phyloP scores from a whole-genome alignment of 2,888 invertebrate genomes.

The Boloria selene region DNA sequence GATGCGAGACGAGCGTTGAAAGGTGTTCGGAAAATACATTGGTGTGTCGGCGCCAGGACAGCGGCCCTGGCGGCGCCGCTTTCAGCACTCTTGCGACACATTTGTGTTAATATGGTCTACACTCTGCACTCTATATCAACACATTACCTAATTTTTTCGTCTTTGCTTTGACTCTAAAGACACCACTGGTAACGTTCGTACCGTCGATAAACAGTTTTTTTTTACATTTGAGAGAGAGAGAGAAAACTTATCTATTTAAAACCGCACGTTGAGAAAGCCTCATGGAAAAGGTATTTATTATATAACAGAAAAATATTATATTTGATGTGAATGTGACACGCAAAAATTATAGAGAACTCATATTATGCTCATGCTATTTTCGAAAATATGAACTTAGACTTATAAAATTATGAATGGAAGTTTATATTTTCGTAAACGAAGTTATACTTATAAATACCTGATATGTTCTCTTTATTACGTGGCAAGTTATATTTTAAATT shows the following conservation, averaged over 20 bases:
- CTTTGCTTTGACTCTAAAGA: slow-evolving; percentile 12
- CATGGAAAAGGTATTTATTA: slow-evolving; percentile 15
- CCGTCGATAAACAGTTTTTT: neutral
- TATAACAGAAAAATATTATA: slow-evolving; percentile 18
- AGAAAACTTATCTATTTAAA: slow-evolving; percentile 24
- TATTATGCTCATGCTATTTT: slow-evolving; percentile 23
- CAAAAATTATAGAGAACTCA: slow-evolving; percentile 21
- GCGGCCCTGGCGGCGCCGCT: slow-evolving; percentile 52
- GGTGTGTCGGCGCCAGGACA: slow-evolving; percentile 52
- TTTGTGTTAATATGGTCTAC: slow-evolving; percentile 45
- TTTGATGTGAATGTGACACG: slow-evolving; percentile 21
- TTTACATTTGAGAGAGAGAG: neutral
- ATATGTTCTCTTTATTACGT: slow-evolving; percentile 25
- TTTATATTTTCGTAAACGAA: too few relatives aligned
- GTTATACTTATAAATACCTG: slow-evolving; percentile 19
- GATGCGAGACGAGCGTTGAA: slow-evolving; percentile 80
- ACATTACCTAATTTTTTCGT: slow-evolving; percentile 24
- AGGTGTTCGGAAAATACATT: slow-evolving; percentile 79
- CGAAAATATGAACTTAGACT: slow-evolving; percentile 24
- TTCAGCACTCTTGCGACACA: slow-evolving; percentile 65
- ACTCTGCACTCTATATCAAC: slow-evolving; percentile 1
- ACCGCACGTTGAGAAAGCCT: slow-evolving; percentile 20
- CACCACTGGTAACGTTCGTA: neutral
- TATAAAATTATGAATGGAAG: too few relatives aligned
- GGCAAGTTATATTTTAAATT: slow-evolving; percentile 12